Base-by-base conservation (phyloP, 2,888 invertebrate species). In the Chymomyza fuscimana region DNA sequence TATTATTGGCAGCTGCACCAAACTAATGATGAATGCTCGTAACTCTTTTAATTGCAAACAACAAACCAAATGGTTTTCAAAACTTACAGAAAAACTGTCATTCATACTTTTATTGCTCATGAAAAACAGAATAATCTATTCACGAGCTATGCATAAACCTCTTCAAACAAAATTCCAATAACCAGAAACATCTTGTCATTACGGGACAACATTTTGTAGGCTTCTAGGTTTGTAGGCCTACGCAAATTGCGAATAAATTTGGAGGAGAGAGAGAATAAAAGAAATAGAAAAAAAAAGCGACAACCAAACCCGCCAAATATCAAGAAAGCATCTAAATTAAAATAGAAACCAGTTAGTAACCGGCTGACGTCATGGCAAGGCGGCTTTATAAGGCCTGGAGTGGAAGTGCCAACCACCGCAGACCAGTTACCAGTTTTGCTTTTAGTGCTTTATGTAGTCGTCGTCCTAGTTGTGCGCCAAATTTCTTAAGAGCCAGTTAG, bases 191-290 rank as follows among this genome's bases (percentile, higher is more conserved):
- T 46, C 40, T 12, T 46, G 10, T 46, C 36, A 59, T 59, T 22
- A 52, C 29, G 51, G 51, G 22, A 52, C n/a, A 50, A 36, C 40
- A 32, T 36, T 87, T 86, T 75, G 83, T 87, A 88, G 87, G 87
- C 87, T 86, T 87, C 82, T 88, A 80, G 87, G 87, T 87, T 88
- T 88, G 77, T 87, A 87, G 87, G 87, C 87, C 88, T 88, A 87
- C 77, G 81, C 87, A 84, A 81, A 86, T 75, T 72, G 77, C 70
- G 74, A 72, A 75, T 74, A 82, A 77, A 81, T 78, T 80, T 71
- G 65, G 61, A 72, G 67, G 62, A 72, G 65, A 36, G 71, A 69
- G 19, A 66, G 74, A 71, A 9, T 22, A 66, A 25, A 77, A 81
- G 79, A 25, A 56, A 4, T 0, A 7, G 32, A 7, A 4, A 25